Evolutionary conservation across 2,888 invertebrate genomes (phyloP), one percentile per base, ranked within the genome.

Genomic region (Parnassius mnemosyne): DNA sequence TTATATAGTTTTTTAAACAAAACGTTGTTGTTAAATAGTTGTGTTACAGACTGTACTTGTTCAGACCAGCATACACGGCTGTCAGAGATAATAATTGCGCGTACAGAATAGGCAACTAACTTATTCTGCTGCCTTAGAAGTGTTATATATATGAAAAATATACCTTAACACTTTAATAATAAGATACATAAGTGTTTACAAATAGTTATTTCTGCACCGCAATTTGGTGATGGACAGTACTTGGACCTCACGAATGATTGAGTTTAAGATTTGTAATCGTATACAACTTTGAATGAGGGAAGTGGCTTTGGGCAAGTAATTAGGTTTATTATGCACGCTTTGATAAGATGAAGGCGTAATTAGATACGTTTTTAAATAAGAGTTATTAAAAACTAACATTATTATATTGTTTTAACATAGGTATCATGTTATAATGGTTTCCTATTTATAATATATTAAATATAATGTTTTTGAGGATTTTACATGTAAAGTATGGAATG

Each of bases 31-130:
- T 55, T 16, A 60, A 79, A 76, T 85, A 12, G 12, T 46, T 85
- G 75, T 82, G 78, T 74, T 71, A 72, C 64, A 73, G 78, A 76
- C 80, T 81, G 81, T 87, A 85, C 84, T 74, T 77, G 78, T 68
- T 68, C 70, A 74, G 70, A 68, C 69, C 68, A 69, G 71, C 75
- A 78, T 80, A 84, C 80, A 81, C 74, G 78, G 79, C 85, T 89
- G 89, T 89, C 89, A 87, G 85, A 89, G 82, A 83, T 81, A 73
- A 85, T 89, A 88, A 90, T 89, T 90, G 86, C 85, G 81, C 79
- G 84, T 83, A 85, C 82, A 86, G 82, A 86, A 84, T 81, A 83
- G 78, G 80, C 78, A 76, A 76, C 84, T 78, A 82, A 76, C 63
- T 68, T 68, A 67, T 61, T 74, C 77, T 84, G 77, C 80, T 67